Evolutionary conservation across 64 coral and sea anemone genomes (phyloP).

Genomic region (Montipora foliosa): DNA sequence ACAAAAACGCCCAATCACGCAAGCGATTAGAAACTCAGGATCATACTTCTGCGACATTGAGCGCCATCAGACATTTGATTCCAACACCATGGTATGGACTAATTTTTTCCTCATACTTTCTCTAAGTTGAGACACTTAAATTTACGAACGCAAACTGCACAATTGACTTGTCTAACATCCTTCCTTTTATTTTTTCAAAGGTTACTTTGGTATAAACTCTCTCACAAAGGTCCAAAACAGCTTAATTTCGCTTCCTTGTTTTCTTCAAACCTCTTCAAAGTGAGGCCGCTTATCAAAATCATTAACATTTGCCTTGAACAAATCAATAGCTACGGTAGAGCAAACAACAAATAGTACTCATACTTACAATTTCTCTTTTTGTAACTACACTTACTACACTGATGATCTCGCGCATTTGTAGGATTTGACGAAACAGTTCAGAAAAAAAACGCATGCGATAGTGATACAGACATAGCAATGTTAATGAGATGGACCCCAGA

Average conservation of each 20-base stretch:
- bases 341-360: background rate
- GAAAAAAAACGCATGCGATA: background rate
- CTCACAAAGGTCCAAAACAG: too few relatives aligned
- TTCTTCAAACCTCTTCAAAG: too few relatives aligned
- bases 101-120: background rate
- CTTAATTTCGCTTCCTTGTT: too few relatives aligned
- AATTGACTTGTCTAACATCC: background rate
- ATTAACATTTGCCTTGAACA: background rate
- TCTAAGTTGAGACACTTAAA: background rate
- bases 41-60: background rate
- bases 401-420: background rate
- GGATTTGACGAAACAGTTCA: background rate
- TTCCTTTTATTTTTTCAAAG: background rate
- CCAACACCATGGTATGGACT: background rate
- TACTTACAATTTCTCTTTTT: too few relatives aligned
- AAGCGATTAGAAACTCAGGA: background rate
- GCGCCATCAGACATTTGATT: background rate
- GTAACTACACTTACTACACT: background rate
- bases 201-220: background rate
- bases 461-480: background rate
- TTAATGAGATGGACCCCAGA: background rate
- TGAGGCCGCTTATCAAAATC: too few relatives aligned
- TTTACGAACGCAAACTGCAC: background rate
- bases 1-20: background rate
- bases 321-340: background rate